These are phyloP conservation scores for Hirudinaria manillensis DNA, from an alignment of 2,888 invertebrate species.

Conservation along the genomic window DNA sequence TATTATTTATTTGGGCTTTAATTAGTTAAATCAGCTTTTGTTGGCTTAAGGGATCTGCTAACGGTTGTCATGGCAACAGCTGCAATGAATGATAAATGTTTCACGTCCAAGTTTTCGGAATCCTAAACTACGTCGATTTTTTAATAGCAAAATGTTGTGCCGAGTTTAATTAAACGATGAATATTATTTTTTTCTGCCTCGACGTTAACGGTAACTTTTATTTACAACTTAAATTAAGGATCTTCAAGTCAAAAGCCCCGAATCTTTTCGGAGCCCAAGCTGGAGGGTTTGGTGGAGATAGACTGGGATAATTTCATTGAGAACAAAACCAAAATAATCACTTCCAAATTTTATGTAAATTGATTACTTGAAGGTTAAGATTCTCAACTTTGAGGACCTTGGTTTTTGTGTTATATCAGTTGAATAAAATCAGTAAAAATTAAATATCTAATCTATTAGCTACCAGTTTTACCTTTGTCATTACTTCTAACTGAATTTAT, in stretches of 20 bases:
- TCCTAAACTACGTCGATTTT: conserved; percentile 49
- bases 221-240: conserved; percentile 43
- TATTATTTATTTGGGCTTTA: too few relatives aligned
- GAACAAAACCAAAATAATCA: conserved; percentile 47
- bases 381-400: conserved; percentile 46
- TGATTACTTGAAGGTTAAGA: not conserved
- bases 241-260: conserved; percentile 44
- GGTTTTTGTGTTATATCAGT: conserved; percentile 43
- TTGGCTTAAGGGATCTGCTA: too few relatives aligned
- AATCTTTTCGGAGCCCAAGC: conserved; percentile 43
- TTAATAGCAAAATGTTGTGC: conserved; percentile 50
- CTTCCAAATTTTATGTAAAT: not conserved
- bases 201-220: not conserved
- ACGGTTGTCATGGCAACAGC: not conserved
- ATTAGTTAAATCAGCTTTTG: too few relatives aligned
- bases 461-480: not conserved
- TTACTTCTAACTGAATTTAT: not conserved
- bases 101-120: conserved; percentile 41
- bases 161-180: conserved; percentile 42
- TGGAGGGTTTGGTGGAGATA: conserved; percentile 51
- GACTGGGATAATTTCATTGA: conserved; percentile 52
- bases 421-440: too few relatives aligned
- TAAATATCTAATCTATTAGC: not conserved
- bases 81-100: conserved; percentile 4
- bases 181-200: not conserved